Evolutionary conservation across 2,797 vertebrate genomes (phyloP).

Genomic region (Otolemur crassicaudatus): DNA sequence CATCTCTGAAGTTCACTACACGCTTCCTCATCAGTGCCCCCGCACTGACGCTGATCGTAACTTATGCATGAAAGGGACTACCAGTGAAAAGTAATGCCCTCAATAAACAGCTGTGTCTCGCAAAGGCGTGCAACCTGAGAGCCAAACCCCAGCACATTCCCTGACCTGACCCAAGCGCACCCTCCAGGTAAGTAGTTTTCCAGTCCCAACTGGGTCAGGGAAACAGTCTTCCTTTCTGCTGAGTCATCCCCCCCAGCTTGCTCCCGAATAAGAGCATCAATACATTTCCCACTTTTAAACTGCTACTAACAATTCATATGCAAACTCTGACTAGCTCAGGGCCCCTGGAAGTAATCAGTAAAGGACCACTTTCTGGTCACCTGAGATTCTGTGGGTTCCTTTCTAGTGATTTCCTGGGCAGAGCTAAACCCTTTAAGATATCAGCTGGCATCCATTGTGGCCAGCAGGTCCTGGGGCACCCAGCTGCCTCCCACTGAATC

Average conservation of each 20-base stretch:
- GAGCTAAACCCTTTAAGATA: not conserved
- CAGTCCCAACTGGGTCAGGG: slow-evolving; percentile 68
- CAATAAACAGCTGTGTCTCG: slow-evolving; percentile 7
- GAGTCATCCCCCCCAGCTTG: slow-evolving; percentile 65
- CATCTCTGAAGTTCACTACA: slow-evolving; percentile 56
- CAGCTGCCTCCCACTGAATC: not conserved
- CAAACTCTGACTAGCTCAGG: not conserved
- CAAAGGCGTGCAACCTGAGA: not conserved
- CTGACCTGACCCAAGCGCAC: not conserved
- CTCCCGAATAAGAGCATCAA: not conserved
- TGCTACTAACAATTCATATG: not conserved
- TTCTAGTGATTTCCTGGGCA: not conserved
- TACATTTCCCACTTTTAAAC: slow-evolving; percentile 23
- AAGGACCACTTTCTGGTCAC: not conserved
- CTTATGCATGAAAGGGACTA: slow-evolving; percentile 44
- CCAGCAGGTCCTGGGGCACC: not conserved
- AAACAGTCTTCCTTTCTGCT: slow-evolving; percentile 55
- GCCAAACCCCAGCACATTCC: not conserved
- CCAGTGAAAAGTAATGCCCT: slow-evolving; percentile 37
- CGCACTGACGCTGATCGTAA: slow-evolving; percentile 5
- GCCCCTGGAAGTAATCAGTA: not conserved
- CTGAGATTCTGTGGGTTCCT: no score
- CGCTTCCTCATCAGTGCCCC: slow-evolving; percentile 43
- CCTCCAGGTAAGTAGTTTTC: slow-evolving; percentile 43
- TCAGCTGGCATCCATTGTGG: not conserved